phyloP scores from a whole-genome alignment of 2,888 invertebrate species.

The Drosophila tanythrix region DNA sequence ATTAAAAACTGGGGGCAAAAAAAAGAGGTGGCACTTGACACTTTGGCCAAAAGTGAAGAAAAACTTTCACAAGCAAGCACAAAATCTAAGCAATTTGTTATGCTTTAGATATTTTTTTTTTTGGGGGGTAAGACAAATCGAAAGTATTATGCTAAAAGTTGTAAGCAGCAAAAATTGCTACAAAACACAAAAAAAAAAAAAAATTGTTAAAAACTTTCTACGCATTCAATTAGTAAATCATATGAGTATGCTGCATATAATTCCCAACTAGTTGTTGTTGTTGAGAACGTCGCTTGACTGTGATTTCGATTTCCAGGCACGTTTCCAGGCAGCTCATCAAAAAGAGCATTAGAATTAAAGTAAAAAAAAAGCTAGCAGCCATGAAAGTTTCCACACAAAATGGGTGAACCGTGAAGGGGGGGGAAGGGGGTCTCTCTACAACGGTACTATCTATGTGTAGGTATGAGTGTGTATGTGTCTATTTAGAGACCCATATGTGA shows the following conservation, averaged over 20 bases:
- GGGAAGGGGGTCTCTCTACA: not conserved
- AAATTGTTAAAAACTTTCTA: slow-evolving; percentile 58
- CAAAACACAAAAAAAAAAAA: not conserved
- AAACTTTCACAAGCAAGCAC: slow-evolving; percentile 64
- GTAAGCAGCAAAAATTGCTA: not conserved
- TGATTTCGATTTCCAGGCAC: slow-evolving; percentile 37
- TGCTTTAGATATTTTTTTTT: slow-evolving; percentile 6
- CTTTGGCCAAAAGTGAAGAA: slow-evolving; percentile 26
- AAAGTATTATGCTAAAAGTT: slow-evolving; percentile 21
- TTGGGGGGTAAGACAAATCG: slow-evolving; percentile 1
- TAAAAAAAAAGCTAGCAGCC: slow-evolving; percentile 44
- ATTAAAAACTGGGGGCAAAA: slow-evolving; percentile 34
- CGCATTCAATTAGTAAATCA: slow-evolving; percentile 44
- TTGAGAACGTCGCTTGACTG: not conserved
- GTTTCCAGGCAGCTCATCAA: slow-evolving; percentile 33
- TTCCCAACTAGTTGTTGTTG: slow-evolving; percentile 45
- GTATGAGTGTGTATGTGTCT: not conserved
- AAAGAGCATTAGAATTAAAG: slow-evolving; percentile 51
- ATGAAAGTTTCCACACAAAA: slow-evolving; percentile 59
- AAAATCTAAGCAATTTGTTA: slow-evolving; percentile 32
- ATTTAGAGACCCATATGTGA: slow-evolving; percentile 3
- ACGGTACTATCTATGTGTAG: not conserved
- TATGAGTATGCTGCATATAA: slow-evolving; percentile 35
- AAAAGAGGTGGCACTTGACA: slow-evolving; percentile 64
- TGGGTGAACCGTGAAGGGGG: slow-evolving; percentile 24